phyloP scores from a whole-genome alignment of 1,140 invertebrate genomes.

The Apis mellifera region Amel_HAv3.1 CM009934.2:7940501-7941000 shows the following conservation, averaged over 20 bases:
- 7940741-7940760: constrained; percentile 59
- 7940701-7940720: constrained; percentile 47
- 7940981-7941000: neutral
- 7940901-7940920: neutral
- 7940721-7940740: constrained; percentile 57
- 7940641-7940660: neutral
- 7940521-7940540: no score
- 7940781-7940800: no score
- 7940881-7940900: neutral
- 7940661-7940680: neutral
- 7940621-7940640: neutral
- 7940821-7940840: no score
- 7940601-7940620: no score
- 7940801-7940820: no score
- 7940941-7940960: neutral
- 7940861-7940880: no score
- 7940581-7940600: neutral
- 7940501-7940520: no score
- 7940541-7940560: no score
- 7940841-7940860: no score
- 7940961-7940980: constrained; percentile 5
- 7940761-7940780: no score
- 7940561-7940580: no score
- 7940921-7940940: neutral
- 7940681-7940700: neutral